Percentiles rank a stretch among this genome's conserved stretches.
These are phyloP conservation scores for Cairina moschata DNA, from an alignment of 2,113 vertebrate species.

Conservation along the genomic window DNA sequence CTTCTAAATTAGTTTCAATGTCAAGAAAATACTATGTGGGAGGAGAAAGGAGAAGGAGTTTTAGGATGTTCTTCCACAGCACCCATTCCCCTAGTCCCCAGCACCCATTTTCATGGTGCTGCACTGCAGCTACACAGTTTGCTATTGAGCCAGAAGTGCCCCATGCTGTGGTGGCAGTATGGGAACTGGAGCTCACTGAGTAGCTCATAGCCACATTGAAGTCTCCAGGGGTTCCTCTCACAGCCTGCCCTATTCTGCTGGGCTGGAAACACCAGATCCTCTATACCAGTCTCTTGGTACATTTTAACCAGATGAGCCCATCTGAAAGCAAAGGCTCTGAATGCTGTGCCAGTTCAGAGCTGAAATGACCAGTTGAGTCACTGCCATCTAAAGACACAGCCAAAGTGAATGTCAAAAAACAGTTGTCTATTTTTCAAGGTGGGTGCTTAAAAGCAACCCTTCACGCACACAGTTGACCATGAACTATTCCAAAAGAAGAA, in stretches of 20 bases:
- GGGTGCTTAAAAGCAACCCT: neutral
- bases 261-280: neutral
- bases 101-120: neutral
- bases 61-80: neutral
- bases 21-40: neutral
- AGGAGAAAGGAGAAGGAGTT: neutral
- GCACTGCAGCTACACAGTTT: neutral
- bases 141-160: neutral
- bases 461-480: neutral
- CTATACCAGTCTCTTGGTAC: neutral
- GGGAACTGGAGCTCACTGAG: neutral
- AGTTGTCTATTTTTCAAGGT: neutral
- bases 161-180: fast-evolving
- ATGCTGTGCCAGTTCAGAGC: neutral
- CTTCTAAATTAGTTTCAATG: neutral
- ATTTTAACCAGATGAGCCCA: neutral
- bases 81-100: neutral
- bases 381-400: neutral
- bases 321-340: neutral
- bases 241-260: neutral
- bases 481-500: neutral
- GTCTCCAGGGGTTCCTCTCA: neutral
- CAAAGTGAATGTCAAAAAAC: neutral
- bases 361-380: neutral
- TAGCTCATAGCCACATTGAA: neutral